Percentiles rank a stretch among this genome's conserved stretches.
phyloP scores from a whole-genome alignment of 1,140 invertebrate genomes.

The Formica exsecta region DNA sequence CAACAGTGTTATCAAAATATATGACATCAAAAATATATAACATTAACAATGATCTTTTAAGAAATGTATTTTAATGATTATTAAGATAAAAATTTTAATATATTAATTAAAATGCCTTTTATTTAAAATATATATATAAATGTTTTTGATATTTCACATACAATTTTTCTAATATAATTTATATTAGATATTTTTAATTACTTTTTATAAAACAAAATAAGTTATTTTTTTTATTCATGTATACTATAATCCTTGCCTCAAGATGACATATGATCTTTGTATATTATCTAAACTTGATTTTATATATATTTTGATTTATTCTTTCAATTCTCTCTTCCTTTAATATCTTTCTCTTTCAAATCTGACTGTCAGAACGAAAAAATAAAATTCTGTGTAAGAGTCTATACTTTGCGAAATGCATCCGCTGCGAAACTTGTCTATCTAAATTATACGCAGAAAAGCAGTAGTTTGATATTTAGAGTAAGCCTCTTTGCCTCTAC shows the following conservation, averaged over 20 bases:
- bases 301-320: not conserved
- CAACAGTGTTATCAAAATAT: not conserved
- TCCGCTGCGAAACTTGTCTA: not conserved
- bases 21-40: not conserved
- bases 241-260: not conserved
- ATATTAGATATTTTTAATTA: not conserved
- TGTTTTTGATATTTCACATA: not conserved
- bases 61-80: not conserved
- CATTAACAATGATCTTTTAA: not conserved
- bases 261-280: not conserved
- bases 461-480: not conserved
- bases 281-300: conserved; percentile 1
- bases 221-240: not conserved
- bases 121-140: not conserved
- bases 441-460: not conserved
- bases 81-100: not conserved
- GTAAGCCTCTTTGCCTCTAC: conserved; percentile 32
- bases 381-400: not conserved
- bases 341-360: not conserved
- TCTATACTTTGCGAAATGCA: not conserved
- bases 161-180: not conserved
- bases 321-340: not conserved
- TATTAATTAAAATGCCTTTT: not conserved
- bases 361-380: not conserved
- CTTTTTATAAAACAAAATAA: not conserved